A percentile compares a stretch with the other conserved stretches of the same genome.
Conservation (phyloP, 2,113 vertebrate genomes). For the Carassius auratus region DNA sequence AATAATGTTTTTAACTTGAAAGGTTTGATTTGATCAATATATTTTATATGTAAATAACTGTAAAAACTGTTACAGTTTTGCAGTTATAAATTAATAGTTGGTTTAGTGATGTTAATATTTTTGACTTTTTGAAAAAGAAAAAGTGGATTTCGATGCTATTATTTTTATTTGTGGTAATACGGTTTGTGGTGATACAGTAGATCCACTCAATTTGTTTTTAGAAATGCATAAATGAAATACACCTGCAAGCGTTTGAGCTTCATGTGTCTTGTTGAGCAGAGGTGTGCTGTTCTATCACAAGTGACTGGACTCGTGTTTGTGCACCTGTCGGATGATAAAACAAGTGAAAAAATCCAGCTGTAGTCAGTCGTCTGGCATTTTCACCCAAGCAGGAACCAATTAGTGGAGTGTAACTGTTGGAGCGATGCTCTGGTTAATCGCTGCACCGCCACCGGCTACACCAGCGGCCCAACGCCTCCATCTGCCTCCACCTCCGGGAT, state of each 20-base stretch:
- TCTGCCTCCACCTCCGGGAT: background rate
- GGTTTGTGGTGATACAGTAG: too few species aligned
- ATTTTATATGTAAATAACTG: too few species aligned
- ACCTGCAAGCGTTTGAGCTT: background rate
- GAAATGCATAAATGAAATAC: background rate
- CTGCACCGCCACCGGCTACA: background rate
- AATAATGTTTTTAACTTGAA: too few species aligned
- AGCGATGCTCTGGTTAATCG: background rate
- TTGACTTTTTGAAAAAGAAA: too few species aligned
- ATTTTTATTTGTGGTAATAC: too few species aligned
- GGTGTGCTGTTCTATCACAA: background rate
- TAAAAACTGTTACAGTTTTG: too few species aligned
- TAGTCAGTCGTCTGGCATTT: background rate
- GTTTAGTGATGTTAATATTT: too few species aligned
- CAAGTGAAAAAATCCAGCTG: background rate
- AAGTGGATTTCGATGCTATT: too few species aligned
- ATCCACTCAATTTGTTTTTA: background rate
- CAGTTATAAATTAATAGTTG: too few species aligned
- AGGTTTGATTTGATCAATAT: too few species aligned
- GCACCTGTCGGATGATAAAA: background rate
- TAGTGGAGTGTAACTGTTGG: slow-evolving; percentile 9
- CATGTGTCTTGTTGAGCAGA: background rate
- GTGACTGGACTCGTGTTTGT: background rate
- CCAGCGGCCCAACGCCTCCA: background rate
- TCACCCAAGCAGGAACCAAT: background rate